These are phyloP conservation scores for Notolepis coatsorum DNA, from an alignment of 2,797 vertebrate species.

Conservation along the genomic window DNA sequence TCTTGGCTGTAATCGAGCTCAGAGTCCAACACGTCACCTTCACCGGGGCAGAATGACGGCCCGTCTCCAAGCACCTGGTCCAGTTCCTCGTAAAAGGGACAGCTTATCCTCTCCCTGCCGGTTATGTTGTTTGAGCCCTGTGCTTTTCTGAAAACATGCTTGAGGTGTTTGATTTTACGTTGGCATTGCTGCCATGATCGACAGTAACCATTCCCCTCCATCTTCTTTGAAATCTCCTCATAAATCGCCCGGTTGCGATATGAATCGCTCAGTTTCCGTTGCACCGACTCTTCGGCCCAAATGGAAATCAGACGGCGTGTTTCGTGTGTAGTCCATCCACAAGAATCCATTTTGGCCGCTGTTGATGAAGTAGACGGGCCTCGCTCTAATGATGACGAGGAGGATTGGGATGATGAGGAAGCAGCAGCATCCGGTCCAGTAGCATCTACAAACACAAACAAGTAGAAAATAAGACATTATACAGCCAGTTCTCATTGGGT, in stretches of 20 bases:
- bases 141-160: background rate
- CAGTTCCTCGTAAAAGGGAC: background rate
- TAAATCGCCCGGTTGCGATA: background rate
- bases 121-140: background rate
- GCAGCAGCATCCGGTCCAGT: too few species aligned
- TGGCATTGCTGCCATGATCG: background rate
- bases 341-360: too few species aligned
- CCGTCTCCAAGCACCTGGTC: background rate
- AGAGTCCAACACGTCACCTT: background rate
- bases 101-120: background rate
- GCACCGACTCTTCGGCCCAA: conserved; percentile 10
- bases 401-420: too few species aligned
- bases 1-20: too few species aligned
- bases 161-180: conserved; percentile 8
- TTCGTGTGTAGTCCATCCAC: conserved; percentile 6
- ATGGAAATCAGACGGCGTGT: conserved; percentile 5
- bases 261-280: background rate
- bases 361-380: too few species aligned
- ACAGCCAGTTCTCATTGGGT: too few species aligned
- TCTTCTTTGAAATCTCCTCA: conserved; percentile 2
- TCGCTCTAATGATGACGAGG: too few species aligned
- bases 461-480: too few species aligned
- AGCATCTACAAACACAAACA: too few species aligned
- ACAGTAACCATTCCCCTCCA: background rate
- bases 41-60: background rate